Evolutionary conservation across 2,797 vertebrate genomes (phyloP), one percentile per base, ranked within the genome.

Genomic region (Sylvilagus floridanus): DNA sequence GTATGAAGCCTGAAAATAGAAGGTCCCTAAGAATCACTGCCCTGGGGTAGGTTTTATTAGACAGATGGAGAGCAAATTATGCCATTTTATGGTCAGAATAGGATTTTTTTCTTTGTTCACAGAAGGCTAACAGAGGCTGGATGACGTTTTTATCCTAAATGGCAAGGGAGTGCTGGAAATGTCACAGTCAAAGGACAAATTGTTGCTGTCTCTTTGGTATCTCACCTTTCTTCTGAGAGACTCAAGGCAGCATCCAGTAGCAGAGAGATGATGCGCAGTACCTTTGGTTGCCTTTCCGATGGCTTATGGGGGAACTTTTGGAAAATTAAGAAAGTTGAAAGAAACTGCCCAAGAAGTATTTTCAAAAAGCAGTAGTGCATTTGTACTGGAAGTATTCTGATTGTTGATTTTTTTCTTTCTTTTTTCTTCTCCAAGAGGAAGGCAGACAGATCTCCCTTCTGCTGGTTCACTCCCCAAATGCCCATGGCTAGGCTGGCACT

Each of bases 1-100:
- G 98, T 98, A 98, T 16, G 96, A 89, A 37, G 47, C 57, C 37
- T 68, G 76, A 50, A 84, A 73, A 75, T 81, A 35, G 19, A 66
- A 68, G 32, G 66, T 28, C 21, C 71, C 2, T 86, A 65, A 62
- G 7, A 65, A 75, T 75, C 24, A 65, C 65, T 82, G 79, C 32
- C 21, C 4, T 10, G 21, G 35, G 19, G 83, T 62, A 72, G 73
- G 62, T 73, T 95, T 91, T 81, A 50, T 78, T 72, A 76, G n/a
- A 37, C 26, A 5, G 50, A 2, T 35, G 26, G 32, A 28, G 32
- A 78, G 62, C 54, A 57, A 73, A 63, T 66, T 35, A 63, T 66
- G 42, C 2, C 10, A 30, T 24, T 30, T 21, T 81, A 47, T 1
- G 24, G 30, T 24, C 19, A 81, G 66, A 92, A 65, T n/a, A n/a